These are phyloP conservation scores for Potamarius usumacintae DNA, from an alignment of 2,113 vertebrate species.

Conservation along the genomic window DNA sequence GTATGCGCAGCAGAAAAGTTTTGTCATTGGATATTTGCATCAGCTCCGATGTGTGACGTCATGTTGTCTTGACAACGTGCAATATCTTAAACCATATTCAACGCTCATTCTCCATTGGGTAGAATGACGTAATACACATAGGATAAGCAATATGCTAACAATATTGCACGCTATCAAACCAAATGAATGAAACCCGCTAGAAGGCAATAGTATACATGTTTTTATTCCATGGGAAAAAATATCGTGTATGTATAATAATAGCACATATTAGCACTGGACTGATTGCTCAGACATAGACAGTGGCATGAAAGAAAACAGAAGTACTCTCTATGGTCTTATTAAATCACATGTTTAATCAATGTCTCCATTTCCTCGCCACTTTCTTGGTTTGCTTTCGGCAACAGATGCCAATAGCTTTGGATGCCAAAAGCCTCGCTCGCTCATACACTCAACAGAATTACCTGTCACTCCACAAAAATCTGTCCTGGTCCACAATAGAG, in stretches of 20 bases:
- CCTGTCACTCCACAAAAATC: not conserved
- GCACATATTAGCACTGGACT: not conserved
- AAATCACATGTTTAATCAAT: not conserved
- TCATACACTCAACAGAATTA: not conserved
- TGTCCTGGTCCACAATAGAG: not conserved
- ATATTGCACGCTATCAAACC: too few relatives aligned
- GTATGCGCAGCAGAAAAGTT: too few relatives aligned
- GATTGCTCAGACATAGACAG: not conserved
- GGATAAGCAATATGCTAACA: too few relatives aligned
- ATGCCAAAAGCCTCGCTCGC: not conserved
- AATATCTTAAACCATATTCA: too few relatives aligned
- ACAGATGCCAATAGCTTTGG: not conserved
- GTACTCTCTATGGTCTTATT: not conserved
- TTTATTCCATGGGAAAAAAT: too few relatives aligned
- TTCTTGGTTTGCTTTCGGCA: not conserved
- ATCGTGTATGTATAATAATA: too few relatives aligned
- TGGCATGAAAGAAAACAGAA: not conserved
- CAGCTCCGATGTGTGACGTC: too few relatives aligned
- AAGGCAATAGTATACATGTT: not conserved
- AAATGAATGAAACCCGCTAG: too few relatives aligned
- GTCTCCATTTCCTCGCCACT: not conserved
- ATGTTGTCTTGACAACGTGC: too few relatives aligned
- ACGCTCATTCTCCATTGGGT: too few relatives aligned
- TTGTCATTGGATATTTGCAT: too few relatives aligned
- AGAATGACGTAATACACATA: too few relatives aligned